Conservation (phyloP, 2,113 vertebrate species). For the Catharus minimus region DNA sequence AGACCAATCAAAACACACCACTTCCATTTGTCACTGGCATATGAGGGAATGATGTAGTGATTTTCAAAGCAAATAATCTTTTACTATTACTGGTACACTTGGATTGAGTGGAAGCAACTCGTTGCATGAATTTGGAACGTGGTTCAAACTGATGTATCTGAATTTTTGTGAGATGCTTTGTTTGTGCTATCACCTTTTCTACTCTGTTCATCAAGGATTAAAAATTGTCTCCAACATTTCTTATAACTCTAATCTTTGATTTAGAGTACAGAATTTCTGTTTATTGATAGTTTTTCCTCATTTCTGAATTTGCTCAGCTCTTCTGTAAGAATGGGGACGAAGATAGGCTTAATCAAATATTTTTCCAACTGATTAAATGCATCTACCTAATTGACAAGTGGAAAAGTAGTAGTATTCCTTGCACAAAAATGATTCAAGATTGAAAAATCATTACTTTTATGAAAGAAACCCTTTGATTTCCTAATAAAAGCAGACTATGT, state of each 20-base stretch:
- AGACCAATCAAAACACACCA: not conserved
- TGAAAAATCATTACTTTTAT: constrained; percentile 18
- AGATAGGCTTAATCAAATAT: not conserved
- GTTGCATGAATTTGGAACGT: not conserved
- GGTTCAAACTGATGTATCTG: not conserved
- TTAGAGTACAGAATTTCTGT: not conserved
- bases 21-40: not conserved
- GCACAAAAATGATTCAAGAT: not conserved
- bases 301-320: not conserved
- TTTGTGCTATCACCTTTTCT: not conserved
- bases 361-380: constrained; percentile 17
- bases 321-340: not conserved
- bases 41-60: not conserved
- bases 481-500: constrained; percentile 14
- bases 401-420: not conserved
- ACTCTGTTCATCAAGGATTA: not conserved
- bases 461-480: constrained; percentile 8
- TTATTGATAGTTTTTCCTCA: not conserved
- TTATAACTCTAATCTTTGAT: not conserved
- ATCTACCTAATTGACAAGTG: not conserved
- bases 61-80: not conserved
- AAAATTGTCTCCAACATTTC: not conserved
- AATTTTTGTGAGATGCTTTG: not conserved
- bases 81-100: not conserved
- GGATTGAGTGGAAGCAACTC: not conserved